These are phyloP conservation scores for Megalopta genalis DNA, from an alignment of 1,140 invertebrate species.

Conservation along the genomic window DNA sequence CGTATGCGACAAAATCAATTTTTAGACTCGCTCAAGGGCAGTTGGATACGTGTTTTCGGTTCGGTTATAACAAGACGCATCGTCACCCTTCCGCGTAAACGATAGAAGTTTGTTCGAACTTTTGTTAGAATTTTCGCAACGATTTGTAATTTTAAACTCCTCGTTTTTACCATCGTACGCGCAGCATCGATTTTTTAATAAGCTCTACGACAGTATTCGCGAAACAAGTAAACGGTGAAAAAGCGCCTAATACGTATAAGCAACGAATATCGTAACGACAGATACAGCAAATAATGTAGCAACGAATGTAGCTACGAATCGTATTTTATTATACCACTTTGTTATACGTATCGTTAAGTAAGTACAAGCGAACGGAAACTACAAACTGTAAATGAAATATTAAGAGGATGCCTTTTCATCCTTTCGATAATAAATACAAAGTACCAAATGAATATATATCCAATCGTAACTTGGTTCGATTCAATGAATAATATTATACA, in stretches of 20 bases:
- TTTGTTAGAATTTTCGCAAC: not conserved
- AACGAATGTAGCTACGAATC: not conserved
- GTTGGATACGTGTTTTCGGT: not conserved
- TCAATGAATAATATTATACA: no score
- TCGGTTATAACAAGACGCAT: not conserved
- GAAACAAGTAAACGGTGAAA: not conserved
- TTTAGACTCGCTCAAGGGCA: not conserved
- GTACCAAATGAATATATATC: no score
- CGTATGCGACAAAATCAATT: not conserved
- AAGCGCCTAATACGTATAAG: not conserved
- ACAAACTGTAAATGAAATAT: not conserved
- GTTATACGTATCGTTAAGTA: not conserved
- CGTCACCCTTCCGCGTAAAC: not conserved
- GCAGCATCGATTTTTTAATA: not conserved
- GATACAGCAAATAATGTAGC: not conserved
- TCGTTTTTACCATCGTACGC: not conserved
- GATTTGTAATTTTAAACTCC: not conserved
- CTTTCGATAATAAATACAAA: conserved; percentile 1
- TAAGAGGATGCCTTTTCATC: not conserved
- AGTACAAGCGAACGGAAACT: not conserved
- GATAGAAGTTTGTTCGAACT: not conserved
- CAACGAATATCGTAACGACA: not conserved
- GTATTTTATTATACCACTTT: conserved; percentile 3
- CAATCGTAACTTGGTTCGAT: no score
- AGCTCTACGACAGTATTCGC: not conserved